Conservation (phyloP, 2,888 invertebrate genomes). For the Horisme vitalbata region DNA sequence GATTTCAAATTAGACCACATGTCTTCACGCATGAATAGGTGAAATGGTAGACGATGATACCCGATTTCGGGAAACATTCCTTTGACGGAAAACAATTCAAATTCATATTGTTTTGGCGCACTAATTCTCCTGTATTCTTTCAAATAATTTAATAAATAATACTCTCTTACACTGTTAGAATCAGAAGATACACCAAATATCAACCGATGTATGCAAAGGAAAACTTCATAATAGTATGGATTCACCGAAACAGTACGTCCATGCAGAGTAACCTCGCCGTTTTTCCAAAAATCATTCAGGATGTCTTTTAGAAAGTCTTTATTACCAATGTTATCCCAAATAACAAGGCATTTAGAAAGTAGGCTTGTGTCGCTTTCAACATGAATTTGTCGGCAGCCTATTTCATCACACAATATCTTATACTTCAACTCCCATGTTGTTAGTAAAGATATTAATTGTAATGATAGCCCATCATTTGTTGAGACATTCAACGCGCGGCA, state of each 20-base stretch:
- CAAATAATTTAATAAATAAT: conserved; percentile 69
- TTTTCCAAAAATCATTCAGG: conserved; percentile 74
- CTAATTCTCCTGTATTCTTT: conserved; percentile 70
- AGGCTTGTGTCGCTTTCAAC: conserved; percentile 56
- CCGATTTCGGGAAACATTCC: conserved; percentile 79
- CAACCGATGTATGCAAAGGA: conserved; percentile 67
- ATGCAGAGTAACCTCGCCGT: conserved; percentile 73
- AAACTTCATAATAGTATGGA: conserved; percentile 77
- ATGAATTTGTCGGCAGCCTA: conserved; percentile 54
- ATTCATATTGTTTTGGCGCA: conserved; percentile 74
- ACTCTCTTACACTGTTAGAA: conserved; percentile 62
- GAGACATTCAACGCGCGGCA: conserved; percentile 66
- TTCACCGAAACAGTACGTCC: conserved; percentile 69
- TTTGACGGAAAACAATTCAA: conserved; percentile 75
- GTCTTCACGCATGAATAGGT: conserved; percentile 73
- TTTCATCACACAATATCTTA: conserved; percentile 56
- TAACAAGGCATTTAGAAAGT: conserved; percentile 55
- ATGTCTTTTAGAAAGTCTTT: conserved; percentile 67
- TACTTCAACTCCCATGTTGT: conserved; percentile 71
- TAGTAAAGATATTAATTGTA: conserved; percentile 66
- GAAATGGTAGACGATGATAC: conserved; percentile 73
- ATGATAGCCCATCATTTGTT: conserved; percentile 66
- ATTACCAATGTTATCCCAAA: conserved; percentile 71
- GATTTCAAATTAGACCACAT: conserved; percentile 79
- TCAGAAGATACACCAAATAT: conserved; percentile 56